These are phyloP conservation scores for Sebastes cheni DNA, from an alignment of 2,797 vertebrate species.

Conservation along the genomic window DNA sequence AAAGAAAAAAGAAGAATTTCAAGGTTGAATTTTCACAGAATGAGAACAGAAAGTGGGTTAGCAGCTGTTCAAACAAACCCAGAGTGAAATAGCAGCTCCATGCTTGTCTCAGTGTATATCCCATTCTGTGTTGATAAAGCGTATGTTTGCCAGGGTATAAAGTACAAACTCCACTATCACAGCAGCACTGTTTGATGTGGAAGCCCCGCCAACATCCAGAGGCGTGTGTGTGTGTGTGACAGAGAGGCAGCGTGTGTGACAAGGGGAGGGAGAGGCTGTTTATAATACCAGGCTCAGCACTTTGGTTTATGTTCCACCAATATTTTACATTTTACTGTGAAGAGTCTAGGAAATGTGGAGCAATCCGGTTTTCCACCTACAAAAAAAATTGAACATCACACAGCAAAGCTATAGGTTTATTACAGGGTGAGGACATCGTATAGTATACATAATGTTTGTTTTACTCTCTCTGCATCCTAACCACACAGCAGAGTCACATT, in stretches of 20 bases:
- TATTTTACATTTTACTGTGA: neutral
- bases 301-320: constrained; percentile 1
- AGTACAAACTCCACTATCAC: constrained; percentile 61
- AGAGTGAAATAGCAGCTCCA: constrained; percentile 26
- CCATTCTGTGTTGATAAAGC: constrained; percentile 41
- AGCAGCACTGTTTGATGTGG: constrained; percentile 32
- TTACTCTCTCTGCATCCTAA: constrained; percentile 45
- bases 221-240: constrained; percentile 8
- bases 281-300: constrained; percentile 15
- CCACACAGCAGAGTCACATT: constrained; percentile 62
- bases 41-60: constrained; percentile 32
- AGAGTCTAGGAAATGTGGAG: neutral
- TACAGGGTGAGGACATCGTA: constrained; percentile 15
- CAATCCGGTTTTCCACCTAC: neutral
- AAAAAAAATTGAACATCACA: neutral
- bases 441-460: constrained; percentile 45
- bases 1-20: neutral
- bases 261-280: neutral
- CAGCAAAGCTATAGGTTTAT: constrained; percentile 10
- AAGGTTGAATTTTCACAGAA: constrained; percentile 8
- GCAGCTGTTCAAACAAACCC: constrained; percentile 57
- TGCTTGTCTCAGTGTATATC: constrained; percentile 14
- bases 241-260: neutral
- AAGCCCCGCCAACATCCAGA: constrained; percentile 35
- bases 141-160: constrained; percentile 60